Conservation (phyloP, 92 coral and sea anemone genomes). For the Hydrozoanthus gracilis region DNA sequence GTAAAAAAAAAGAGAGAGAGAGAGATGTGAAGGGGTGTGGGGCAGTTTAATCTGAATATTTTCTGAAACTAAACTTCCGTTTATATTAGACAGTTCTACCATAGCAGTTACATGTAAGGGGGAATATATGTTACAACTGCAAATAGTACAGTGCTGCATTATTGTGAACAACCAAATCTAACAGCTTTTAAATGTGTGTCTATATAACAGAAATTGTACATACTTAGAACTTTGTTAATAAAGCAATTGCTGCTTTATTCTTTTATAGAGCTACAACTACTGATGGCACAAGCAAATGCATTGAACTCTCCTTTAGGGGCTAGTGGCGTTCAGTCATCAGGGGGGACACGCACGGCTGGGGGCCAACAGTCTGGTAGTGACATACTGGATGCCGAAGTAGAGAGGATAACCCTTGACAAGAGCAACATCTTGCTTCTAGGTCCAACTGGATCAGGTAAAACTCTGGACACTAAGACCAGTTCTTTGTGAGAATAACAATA, state of each 20-base stretch:
- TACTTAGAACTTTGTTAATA: not conserved
- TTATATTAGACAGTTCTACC: too few species aligned
- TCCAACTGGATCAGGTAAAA: slow-evolving; percentile 95
- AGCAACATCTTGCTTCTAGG: slow-evolving; percentile 95
- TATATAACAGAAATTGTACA: too few species aligned
- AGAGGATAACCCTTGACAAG: slow-evolving; percentile 89
- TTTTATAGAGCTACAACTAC: slow-evolving; percentile 80
- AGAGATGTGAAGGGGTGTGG: too few species aligned
- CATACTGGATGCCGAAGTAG: slow-evolving; percentile 84
- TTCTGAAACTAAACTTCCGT: too few species aligned
- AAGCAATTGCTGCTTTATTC: not conserved
- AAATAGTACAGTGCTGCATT: too few species aligned
- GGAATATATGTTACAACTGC: too few species aligned
- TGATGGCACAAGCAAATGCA: slow-evolving; percentile 88
- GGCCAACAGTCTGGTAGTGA: slow-evolving; percentile 87
- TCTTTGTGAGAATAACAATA: too few species aligned
- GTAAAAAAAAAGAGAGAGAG: too few species aligned
- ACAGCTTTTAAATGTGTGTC: too few species aligned
- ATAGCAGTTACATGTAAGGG: too few species aligned
- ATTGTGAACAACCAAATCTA: too few species aligned
- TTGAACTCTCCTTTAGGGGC: slow-evolving; percentile 98
- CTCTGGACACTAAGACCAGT: not conserved
- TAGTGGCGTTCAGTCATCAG: slow-evolving; percentile 85
- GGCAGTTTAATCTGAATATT: too few species aligned
- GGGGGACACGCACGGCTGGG: slow-evolving; percentile 45